Evolutionary conservation across 2,113 vertebrate genomes (phyloP), one percentile per base, ranked within the genome.

Genomic region (Abramis brama): DNA sequence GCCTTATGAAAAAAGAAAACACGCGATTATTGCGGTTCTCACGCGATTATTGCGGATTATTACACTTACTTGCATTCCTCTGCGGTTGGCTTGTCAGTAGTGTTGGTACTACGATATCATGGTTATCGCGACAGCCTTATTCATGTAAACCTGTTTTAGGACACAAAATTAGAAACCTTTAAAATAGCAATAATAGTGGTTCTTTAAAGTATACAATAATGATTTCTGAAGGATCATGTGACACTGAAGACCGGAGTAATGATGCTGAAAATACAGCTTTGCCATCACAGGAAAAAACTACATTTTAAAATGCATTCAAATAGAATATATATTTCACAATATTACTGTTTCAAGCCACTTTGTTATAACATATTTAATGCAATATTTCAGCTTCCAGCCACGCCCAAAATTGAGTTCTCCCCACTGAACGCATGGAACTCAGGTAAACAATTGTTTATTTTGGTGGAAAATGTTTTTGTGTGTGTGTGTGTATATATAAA

Each of bases 391-490:
- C 93, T 98, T 82, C 97, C 97, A 77, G 57, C 95, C 23, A 70
- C 94, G 84, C 97, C 97, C 27, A 96, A 94, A 90, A 86, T 98
- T 57, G 95, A 96, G 76, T 96, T 98, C 77, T 94, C 96, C 6
- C 84, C 95, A 4, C 92, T 94, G 0, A 88, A 96, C 15, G 52
- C 93, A 1, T 99, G 97, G 97, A 98, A 99, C 87, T 97, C 96
- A 91, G 97, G 97, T 99, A 95, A 95, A 59, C 30, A 15, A 55
- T 60, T 1, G 17, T 70, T 47, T 80, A 47, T 52, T 27, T 27
- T 71, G 27, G 21, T 86, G 50, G 45, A 7, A n/a, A 9, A 43
- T n/a, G 55, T 50, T 12, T 47, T 10, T 12, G 3, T 12, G 1
- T 45, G 1, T 45, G 8, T 45, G 11, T 50, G 13, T 17, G 13